Conservation (phyloP, 2,797 vertebrate genomes). For the Hippoglossus hippoglossus region DNA sequence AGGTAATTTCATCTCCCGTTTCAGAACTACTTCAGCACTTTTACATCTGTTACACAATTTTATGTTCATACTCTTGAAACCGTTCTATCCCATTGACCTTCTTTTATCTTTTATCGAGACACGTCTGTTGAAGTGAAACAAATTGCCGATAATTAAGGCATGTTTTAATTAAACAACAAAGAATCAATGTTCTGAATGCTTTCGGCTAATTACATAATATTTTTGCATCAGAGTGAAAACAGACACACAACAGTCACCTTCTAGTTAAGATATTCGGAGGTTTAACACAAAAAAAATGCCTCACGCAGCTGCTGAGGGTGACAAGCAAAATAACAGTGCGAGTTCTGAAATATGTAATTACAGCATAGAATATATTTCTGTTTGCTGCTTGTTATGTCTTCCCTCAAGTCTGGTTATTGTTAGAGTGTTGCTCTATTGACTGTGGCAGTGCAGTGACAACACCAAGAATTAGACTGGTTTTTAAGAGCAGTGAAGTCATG, state of each 20-base stretch:
- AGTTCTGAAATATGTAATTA: slow-evolving; percentile 58
- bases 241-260: slow-evolving; percentile 50
- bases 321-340: slow-evolving; percentile 61
- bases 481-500: not conserved
- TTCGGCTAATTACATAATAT: slow-evolving; percentile 60
- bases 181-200: slow-evolving; percentile 26
- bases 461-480: slow-evolving; percentile 30
- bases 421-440: slow-evolving; percentile 41
- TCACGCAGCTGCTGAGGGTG: slow-evolving; percentile 31
- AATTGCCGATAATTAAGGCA: slow-evolving; percentile 35
- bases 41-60: slow-evolving; percentile 9
- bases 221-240: slow-evolving; percentile 51
- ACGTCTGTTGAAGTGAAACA: slow-evolving; percentile 31
- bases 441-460: slow-evolving; percentile 29
- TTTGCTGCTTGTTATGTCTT: slow-evolving; percentile 55
- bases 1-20: slow-evolving; percentile 33
- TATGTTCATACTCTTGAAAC: slow-evolving; percentile 29
- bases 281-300: slow-evolving; percentile 32
- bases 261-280: slow-evolving; percentile 46
- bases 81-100: slow-evolving; percentile 35
- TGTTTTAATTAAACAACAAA: slow-evolving; percentile 58
- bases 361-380: slow-evolving; percentile 50
- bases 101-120: slow-evolving; percentile 53
- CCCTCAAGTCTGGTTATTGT: slow-evolving; percentile 52
- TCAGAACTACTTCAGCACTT: slow-evolving; percentile 10